Base-by-base conservation (phyloP, 2,797 vertebrate genomes). In the Scomberomorus guttatus region DNA sequence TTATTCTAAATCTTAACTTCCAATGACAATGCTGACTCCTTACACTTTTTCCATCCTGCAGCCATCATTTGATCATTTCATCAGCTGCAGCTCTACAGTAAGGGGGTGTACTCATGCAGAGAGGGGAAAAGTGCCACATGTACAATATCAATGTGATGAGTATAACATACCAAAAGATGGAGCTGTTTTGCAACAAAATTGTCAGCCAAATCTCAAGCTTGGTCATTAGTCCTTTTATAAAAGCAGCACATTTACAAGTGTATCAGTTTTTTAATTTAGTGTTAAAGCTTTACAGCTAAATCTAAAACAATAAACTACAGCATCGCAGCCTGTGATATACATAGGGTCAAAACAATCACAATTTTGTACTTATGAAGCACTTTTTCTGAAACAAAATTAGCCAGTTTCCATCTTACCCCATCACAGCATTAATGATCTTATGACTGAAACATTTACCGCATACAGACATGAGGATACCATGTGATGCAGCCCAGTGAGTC, bases 131-230 rank as follows among this genome's bases (percentile, higher is more conserved):
- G 55, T 85, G 81, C 85, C 89, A 89, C 88, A 90, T 86, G 4
- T 58, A 79, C 83, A 88, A 11, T 63, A 3, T 46, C n/a, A 14
- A 27, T 91, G 91, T 85, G 88, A 87, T 90, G 80, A 80, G 44
- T 5, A 29, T 0, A 64, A 27, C 0, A 1, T 5, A 70, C 92
- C 94, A 92, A 59, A 61, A 92, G 95, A 91, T 94, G 91, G 92
- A 9, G 91, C 82, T 80, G 72, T 83, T 79, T 52, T 70, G 66
- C 72, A 85, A 87, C 72, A 83, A 66, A 85, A 67, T 2, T 50
- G 22, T 37, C 22, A 51, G 15, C n/a, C 3, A 68, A 70, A 4
- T 11, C 9, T 74, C 5, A 56, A 14, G 8, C 32, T 32, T 63
- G 17, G 0, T n/a, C 4, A 51, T 22, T 58, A 13, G 22, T 39